A percentile compares a stretch with the other conserved stretches of the same genome.
Conservation (phyloP, 2,113 vertebrate genomes). For the Rhabdornis inornatus region DNA sequence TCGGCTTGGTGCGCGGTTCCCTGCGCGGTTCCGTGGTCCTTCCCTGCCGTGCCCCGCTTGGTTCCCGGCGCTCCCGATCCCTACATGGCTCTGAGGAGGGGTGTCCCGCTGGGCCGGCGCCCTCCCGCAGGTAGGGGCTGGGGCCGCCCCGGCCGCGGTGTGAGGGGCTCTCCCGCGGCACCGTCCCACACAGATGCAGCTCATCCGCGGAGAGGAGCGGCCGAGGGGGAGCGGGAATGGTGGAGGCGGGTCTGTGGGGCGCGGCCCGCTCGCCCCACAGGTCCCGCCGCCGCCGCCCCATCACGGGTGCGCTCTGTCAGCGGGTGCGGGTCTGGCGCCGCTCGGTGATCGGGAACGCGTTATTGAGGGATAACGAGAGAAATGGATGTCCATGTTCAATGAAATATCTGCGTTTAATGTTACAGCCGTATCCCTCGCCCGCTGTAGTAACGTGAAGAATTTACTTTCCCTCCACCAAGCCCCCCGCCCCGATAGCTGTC, state of each 20-base stretch:
- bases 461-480: background rate
- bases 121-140: background rate
- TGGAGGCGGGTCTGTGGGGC: background rate
- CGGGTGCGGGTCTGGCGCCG: background rate
- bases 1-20: rapidly evolving
- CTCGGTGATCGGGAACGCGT: background rate
- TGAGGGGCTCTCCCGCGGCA: background rate
- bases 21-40: background rate
- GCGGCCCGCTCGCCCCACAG: background rate
- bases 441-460: background rate
- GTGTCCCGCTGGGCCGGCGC: background rate
- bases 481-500: too few relatives aligned
- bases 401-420: background rate
- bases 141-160: background rate
- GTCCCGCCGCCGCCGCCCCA: background rate
- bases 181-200: too few relatives aligned
- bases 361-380: background rate
- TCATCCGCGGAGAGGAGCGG: background rate
- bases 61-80: background rate
- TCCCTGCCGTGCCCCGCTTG: background rate
- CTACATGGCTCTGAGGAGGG: background rate
- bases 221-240: background rate
- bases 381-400: background rate
- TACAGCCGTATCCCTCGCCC: background rate
- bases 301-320: background rate